phyloP scores from a whole-genome alignment of 1,140 invertebrate genomes.

The Euura lappo region DNA sequence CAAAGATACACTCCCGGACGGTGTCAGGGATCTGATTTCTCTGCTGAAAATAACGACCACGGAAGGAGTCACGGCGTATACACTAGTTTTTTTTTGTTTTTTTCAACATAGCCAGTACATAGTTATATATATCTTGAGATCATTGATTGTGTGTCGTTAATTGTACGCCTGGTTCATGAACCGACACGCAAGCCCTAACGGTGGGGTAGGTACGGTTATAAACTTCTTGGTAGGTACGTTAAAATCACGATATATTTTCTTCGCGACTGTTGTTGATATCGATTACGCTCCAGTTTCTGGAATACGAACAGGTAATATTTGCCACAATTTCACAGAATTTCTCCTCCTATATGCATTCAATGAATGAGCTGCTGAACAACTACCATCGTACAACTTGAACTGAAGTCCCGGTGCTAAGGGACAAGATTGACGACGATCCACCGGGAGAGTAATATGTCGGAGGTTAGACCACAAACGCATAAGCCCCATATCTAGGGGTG shows the following conservation, averaged over 20 bases:
- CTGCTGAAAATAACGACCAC: no score
- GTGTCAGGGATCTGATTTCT: no score
- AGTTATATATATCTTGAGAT: neutral
- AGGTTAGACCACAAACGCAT: constrained; percentile 32
- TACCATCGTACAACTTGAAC: constrained; percentile 35
- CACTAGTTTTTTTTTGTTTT: neutral
- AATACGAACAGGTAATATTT: no score
- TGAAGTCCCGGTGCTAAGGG: constrained; percentile 44
- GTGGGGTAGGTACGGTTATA: neutral
- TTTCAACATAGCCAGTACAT: constrained; percentile 10
- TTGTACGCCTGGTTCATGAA: neutral
- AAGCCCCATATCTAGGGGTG: constrained; percentile 10
- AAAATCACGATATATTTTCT: constrained; percentile 1
- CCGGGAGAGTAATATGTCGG: constrained; percentile 53
- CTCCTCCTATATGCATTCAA: neutral
- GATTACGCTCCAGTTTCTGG: neutral
- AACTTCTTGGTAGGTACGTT: neutral
- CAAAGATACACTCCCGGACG: no score
- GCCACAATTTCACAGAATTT: neutral
- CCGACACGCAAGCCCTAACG: neutral
- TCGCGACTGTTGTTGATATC: neutral
- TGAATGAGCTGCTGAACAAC: neutral
- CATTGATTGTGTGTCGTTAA: constrained; percentile 7
- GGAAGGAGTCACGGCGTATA: no score
- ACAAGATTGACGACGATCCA: constrained; percentile 54